Percentiles rank a stretch among this genome's conserved stretches.
Conservation (phyloP, 2,888 invertebrate genomes). For the Leptogaster cylindrica region DNA sequence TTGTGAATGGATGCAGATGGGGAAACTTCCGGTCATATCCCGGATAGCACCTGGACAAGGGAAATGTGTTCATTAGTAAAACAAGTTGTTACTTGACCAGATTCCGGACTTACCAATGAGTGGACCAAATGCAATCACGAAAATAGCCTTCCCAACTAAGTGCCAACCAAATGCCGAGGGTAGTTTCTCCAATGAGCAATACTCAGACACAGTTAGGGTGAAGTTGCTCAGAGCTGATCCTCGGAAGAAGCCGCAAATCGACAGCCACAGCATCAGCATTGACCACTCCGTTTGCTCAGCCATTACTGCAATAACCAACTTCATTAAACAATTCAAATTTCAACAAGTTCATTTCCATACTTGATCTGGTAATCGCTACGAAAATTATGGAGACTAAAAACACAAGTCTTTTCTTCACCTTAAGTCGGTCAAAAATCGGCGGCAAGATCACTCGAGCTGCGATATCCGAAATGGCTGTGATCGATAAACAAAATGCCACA, state of each 20-base stretch:
- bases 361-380: conserved; percentile 74
- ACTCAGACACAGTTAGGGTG: conserved; percentile 79
- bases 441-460: conserved; percentile 75
- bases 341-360: conserved; percentile 63
- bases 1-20: conserved; percentile 75
- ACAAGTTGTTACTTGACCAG: background rate
- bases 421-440: conserved; percentile 74
- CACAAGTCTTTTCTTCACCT: conserved; percentile 72
- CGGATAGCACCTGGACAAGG: conserved; percentile 70
- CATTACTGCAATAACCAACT: conserved; percentile 65
- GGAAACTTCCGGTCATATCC: conserved; percentile 72
- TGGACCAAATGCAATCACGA: conserved; percentile 74
- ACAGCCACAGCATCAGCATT: conserved; percentile 72
- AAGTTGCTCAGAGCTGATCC: conserved; percentile 80
- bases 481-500: conserved; percentile 75
- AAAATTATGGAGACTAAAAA: conserved; percentile 76
- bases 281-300: conserved; percentile 76
- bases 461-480: conserved; percentile 78
- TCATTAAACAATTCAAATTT: conserved; percentile 1
- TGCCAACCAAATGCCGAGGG: conserved; percentile 80
- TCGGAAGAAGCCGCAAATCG: conserved; percentile 79
- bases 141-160: conserved; percentile 77
- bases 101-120: conserved; percentile 67
- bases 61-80: background rate
- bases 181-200: conserved; percentile 73